phyloP scores from a whole-genome alignment of 2,888 invertebrate genomes.

The Apamea anceps region DNA sequence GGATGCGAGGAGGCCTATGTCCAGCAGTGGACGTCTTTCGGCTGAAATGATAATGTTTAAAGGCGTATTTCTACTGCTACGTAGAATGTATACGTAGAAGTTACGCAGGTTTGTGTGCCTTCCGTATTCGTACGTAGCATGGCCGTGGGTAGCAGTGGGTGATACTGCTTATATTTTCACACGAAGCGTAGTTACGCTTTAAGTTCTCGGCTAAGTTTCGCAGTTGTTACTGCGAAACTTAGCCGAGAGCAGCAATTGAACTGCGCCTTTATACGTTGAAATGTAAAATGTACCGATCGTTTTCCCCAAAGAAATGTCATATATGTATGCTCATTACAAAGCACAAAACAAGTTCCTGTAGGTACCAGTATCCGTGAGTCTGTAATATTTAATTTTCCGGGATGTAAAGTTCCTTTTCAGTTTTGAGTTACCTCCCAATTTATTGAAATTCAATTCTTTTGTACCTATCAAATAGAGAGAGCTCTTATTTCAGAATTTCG shows the following conservation, averaged over 20 bases:
- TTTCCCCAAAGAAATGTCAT: constrained; percentile 15
- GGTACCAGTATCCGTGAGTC: constrained; percentile 11
- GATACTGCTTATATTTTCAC: background rate
- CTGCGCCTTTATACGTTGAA: background rate
- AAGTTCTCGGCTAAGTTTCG: too few species aligned
- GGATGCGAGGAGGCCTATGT: background rate
- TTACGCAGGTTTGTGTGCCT: background rate
- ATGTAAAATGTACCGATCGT: constrained; percentile 8
- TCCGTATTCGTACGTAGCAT: background rate
- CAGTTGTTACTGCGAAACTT: background rate
- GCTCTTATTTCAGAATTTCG: constrained; percentile 10
- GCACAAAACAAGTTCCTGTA: constrained; percentile 33
- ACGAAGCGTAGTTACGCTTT: background rate
- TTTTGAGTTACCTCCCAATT: constrained; percentile 30
- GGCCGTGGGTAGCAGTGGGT: background rate
- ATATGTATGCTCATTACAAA: constrained; percentile 23
- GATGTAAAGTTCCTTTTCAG: constrained; percentile 32
- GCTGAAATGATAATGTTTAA: background rate
- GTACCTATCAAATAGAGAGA: background rate
- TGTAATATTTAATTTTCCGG: constrained; percentile 54
- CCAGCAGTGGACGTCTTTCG: background rate
- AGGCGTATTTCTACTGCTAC: background rate
- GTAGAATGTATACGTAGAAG: background rate
- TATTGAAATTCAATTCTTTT: constrained; percentile 31
- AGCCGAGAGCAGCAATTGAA: background rate